Percentiles rank a stretch among this genome's conserved stretches.
phyloP scores from a whole-genome alignment of 2,113 vertebrate genomes.

The Strix aluco region DNA sequence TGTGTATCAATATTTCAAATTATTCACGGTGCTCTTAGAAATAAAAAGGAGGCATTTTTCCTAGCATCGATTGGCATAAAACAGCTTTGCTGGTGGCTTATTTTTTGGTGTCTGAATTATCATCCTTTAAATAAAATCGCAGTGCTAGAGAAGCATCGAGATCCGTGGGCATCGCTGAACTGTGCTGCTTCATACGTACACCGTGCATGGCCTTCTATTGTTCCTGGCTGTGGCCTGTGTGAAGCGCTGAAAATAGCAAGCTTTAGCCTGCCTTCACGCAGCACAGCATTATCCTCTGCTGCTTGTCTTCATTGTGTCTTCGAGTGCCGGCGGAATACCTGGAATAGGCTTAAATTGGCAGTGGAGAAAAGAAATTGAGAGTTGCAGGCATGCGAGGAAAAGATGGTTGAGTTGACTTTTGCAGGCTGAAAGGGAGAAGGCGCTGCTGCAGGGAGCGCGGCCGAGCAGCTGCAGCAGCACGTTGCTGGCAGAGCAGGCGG shows the following conservation, averaged over 20 bases:
- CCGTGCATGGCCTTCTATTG: conserved; percentile 39
- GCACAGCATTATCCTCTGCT: not conserved
- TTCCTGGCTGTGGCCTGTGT: conserved; percentile 49
- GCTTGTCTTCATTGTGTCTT: not conserved
- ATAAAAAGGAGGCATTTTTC: not conserved
- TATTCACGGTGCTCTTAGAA: not conserved
- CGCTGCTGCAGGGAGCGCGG: not conserved
- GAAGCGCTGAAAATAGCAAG: not conserved
- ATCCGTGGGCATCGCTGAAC: not conserved
- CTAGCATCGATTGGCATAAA: not conserved
- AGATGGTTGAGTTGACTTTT: not conserved
- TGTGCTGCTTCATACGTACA: not conserved
- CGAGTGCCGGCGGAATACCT: not conserved
- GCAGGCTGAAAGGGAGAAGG: not conserved
- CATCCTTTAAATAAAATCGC: not conserved
- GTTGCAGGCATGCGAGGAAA: not conserved
- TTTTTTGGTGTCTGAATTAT: not conserved
- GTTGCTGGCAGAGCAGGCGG: not conserved
- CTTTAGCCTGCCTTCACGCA: not conserved
- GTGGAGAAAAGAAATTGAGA: rapidly evolving
- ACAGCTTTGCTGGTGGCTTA: not conserved
- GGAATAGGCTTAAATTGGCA: not conserved
- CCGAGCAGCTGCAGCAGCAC: not conserved
- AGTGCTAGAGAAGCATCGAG: not conserved
- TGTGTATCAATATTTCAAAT: conserved; percentile 5